Base-by-base conservation (phyloP, 2,888 invertebrate genomes). In the Chymomyza amoena region DNA sequence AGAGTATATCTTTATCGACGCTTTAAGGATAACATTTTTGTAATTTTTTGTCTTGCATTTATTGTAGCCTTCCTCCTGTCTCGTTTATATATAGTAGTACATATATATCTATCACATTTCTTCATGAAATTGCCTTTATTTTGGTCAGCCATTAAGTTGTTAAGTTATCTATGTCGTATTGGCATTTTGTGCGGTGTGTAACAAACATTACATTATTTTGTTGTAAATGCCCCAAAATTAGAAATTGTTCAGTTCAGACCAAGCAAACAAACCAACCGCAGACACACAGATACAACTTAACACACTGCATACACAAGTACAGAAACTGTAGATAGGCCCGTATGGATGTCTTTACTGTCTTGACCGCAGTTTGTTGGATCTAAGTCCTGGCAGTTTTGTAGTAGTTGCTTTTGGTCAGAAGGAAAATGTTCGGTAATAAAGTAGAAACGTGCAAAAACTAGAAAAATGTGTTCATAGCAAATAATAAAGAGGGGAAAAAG, bases 361-460 rank as follows among this genome's bases (percentile, higher is more conserved):
- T 52, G 77, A 80, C 88, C 81, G 67, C 84, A 87, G 74, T 68
- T 78, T 74, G 81, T 72, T 18, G 54, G 67, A 54, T 61, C 16
- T 62, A 25, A 10, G 70, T 50, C 39, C 39, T 66, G 54, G 39
- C 25, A 6, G 57, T 7, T 6, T 10, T 57, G 13, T 57, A 57
- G 57, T 57, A 10, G n/a, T 18, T 56, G n/a, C 10, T 28, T 69
- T 75, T 69, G 77, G 73, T 68, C 77, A 78, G 79, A 64, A 57
- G 45, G 59, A 70, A 69, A 75, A 75, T 77, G 79, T 73, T 61
- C 81, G 86, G 87, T 88, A 83, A 84, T 84, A 84, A 84, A 84
- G 88, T 86, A 79, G 84, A 79, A 78, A 84, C 88, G 84, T 84
- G 84, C 86, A 86, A 86, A 80, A 84, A 86, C 86, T 84, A 81